These are phyloP conservation scores for Papilio protenor DNA, from an alignment of 2,888 invertebrate genomes.

Conservation along the genomic window DNA sequence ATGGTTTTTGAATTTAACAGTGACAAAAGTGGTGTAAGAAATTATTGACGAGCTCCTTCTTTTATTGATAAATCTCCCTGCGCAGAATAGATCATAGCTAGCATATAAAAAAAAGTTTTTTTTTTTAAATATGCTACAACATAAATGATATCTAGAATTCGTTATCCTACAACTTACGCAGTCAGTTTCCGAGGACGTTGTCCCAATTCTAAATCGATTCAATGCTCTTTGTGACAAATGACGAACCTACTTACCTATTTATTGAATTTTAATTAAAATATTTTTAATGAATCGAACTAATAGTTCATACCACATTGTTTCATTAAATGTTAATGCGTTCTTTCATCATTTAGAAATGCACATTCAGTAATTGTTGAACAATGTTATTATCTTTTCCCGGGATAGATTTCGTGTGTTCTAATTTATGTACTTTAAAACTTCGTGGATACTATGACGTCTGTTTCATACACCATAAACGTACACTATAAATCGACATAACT, in stretches of 20 bases:
- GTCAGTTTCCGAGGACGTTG: constrained; percentile 50
- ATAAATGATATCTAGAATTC: background rate
- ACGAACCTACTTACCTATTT: constrained; percentile 13
- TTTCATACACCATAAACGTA: too few relatives aligned
- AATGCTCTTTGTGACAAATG: constrained; percentile 42
- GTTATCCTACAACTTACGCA: background rate
- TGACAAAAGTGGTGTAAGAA: background rate
- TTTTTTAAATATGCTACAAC: background rate
- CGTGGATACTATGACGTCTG: background rate
- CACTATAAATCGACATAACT: background rate
- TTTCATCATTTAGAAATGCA: constrained; percentile 10
- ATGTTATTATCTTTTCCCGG: background rate
- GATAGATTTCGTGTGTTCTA: background rate
- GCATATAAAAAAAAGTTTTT: background rate
- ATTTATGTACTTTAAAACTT: background rate
- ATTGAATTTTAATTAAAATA: background rate
- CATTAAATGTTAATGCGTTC: background rate
- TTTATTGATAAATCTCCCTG: background rate
- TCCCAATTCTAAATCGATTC: constrained; percentile 45
- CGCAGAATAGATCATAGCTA: background rate
- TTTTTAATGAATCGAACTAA: background rate
- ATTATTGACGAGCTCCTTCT: background rate
- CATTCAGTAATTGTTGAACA: background rate
- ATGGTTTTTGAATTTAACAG: too few relatives aligned
- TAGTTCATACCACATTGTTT: background rate